Conservation (phyloP, 1,140 invertebrate genomes). For the Riptortus pedestris region DNA sequence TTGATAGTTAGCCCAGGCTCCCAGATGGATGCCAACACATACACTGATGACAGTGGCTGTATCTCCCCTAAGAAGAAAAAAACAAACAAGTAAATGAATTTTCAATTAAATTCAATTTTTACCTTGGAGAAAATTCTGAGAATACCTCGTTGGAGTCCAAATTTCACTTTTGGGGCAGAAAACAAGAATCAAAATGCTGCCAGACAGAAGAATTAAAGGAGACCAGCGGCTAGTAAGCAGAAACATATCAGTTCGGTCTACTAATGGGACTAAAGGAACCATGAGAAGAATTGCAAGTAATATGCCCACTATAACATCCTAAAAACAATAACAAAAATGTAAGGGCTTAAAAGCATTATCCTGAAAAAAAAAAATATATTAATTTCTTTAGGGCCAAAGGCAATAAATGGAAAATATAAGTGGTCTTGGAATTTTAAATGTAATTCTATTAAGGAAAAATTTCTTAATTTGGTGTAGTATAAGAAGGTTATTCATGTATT, state of each 20-base stretch:
- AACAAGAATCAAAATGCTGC: conserved; percentile 54
- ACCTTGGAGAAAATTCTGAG: too few relatives aligned
- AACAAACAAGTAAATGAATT: not conserved
- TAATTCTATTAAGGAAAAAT: too few relatives aligned
- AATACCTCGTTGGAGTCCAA: conserved; percentile 72
- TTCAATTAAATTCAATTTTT: not conserved
- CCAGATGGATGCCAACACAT: conserved; percentile 62
- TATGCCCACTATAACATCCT: conserved; percentile 69
- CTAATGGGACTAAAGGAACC: conserved; percentile 57
- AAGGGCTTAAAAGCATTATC: conserved; percentile 3
- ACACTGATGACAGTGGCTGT: conserved; percentile 74
- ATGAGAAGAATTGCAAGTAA: conserved; percentile 54
- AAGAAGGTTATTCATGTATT: too few relatives aligned
- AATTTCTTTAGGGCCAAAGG: too few relatives aligned
- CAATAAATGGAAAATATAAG: too few relatives aligned
- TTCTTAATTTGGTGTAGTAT: too few relatives aligned
- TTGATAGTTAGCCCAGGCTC: conserved; percentile 76
- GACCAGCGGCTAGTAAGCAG: conserved; percentile 56
- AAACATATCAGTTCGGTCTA: conserved; percentile 61
- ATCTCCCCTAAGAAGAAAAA: conserved; percentile 58
- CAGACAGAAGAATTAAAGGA: conserved; percentile 49
- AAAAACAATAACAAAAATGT: conserved; percentile 34
- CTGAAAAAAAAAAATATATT: too few relatives aligned
- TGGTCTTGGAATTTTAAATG: too few relatives aligned
- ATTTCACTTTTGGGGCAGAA: conserved; percentile 62